Conservation (phyloP, 2,113 vertebrate genomes). For the Bambusicola thoracicus region DNA sequence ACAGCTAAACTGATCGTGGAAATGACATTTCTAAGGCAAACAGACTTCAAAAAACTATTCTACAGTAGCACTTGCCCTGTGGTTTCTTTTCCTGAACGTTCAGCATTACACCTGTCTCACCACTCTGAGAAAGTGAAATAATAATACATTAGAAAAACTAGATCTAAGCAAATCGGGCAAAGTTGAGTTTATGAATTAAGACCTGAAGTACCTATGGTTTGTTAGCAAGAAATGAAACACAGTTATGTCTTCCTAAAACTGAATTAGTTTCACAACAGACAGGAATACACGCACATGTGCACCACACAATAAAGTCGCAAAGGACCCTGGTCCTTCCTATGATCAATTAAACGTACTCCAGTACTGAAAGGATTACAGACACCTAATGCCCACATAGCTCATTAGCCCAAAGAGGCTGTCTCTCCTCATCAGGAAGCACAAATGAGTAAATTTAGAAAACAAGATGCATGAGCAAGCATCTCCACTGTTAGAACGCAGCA, state of each 20-base stretch:
- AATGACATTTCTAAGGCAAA: not conserved
- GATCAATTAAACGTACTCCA: not conserved
- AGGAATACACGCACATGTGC: not conserved
- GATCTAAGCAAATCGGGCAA: not conserved
- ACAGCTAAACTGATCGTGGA: not conserved
- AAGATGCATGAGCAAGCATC: not conserved
- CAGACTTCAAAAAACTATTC: not conserved
- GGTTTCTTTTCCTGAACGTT: not conserved
- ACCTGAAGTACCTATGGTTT: not conserved
- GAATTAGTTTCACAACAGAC: not conserved
- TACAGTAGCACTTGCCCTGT: not conserved
- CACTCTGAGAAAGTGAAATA: not conserved
- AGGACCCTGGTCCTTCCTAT: not conserved
- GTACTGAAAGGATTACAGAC: not conserved
- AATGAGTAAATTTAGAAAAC: not conserved
- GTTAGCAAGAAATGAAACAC: not conserved
- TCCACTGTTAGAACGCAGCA: not conserved
- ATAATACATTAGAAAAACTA: not conserved
- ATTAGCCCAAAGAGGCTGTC: not conserved
- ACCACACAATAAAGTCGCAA: not conserved
- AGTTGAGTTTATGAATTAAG: not conserved
- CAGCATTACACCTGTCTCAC: not conserved
- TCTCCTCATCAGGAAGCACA: not conserved
- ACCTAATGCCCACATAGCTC: rapidly evolving
- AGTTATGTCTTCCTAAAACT: not conserved